These are phyloP conservation scores for Argyra leucocephala DNA, from an alignment of 2,888 invertebrate genomes.

Conservation along the genomic window DNA sequence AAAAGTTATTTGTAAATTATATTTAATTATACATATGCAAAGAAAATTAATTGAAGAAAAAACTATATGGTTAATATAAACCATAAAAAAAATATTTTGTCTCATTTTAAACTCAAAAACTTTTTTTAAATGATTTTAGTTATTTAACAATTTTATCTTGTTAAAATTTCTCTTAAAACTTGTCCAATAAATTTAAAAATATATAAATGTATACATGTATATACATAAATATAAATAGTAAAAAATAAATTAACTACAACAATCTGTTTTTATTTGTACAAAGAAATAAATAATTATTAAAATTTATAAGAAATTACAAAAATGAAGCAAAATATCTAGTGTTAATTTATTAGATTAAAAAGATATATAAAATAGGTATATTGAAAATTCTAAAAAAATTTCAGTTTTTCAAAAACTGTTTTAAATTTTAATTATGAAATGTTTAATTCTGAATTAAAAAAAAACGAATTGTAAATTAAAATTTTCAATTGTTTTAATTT, in stretches of 20 bases:
- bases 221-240: not conserved
- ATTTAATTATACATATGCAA: not conserved
- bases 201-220: not conserved
- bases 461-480: not conserved
- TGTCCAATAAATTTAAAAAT: not conserved
- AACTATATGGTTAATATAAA: too few species aligned
- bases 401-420: not conserved
- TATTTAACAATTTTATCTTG: not conserved
- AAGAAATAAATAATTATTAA: constrained; percentile 10
- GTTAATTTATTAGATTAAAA: constrained; percentile 20
- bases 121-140: not conserved
- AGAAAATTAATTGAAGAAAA: not conserved
- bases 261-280: not conserved
- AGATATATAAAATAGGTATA: not conserved
- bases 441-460: not conserved
- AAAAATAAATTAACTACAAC: not conserved
- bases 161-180: not conserved
- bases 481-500: not conserved
- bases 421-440: constrained; percentile 6
- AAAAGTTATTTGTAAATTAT: not conserved
- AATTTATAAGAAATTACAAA: constrained; percentile 11
- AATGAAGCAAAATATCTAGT: constrained; percentile 20
- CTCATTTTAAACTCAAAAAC: not conserved
- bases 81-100: not conserved
- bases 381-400: not conserved